phyloP scores from a whole-genome alignment of 2,888 invertebrate species.

The Dexiosoma caninum region DNA sequence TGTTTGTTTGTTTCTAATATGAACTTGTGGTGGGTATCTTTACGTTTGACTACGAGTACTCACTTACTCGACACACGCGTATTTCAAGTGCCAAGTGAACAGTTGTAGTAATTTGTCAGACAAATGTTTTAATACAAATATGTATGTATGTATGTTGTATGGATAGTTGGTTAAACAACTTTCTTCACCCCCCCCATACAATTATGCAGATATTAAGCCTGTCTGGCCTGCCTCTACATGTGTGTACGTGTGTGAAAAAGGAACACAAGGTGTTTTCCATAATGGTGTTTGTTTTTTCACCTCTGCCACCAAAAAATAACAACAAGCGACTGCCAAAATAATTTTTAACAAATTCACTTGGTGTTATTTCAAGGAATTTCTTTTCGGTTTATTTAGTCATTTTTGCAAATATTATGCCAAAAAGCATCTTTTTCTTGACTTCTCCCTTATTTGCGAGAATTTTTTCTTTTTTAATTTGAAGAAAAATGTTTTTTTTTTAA shows the following conservation, averaged over 20 bases:
- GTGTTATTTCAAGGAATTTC: slow-evolving; percentile 44
- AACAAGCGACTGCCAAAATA: slow-evolving; percentile 25
- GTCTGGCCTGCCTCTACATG: background rate
- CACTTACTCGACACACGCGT: background rate
- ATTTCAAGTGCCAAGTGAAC: slow-evolving; percentile 59
- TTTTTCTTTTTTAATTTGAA: background rate
- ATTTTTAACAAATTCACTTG: slow-evolving; percentile 37
- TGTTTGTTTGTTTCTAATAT: too few relatives aligned
- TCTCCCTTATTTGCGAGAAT: background rate
- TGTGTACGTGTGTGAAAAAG: background rate
- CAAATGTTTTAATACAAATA: slow-evolving; percentile 60
- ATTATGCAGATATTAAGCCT: too few relatives aligned
- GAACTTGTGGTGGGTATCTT: background rate
- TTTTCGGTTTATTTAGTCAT: slow-evolving; percentile 19
- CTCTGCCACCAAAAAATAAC: slow-evolving; percentile 16
- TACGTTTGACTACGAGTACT: background rate
- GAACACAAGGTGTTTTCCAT: slow-evolving; percentile 54
- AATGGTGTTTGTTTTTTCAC: slow-evolving; percentile 63
- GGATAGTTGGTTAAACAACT: background rate
- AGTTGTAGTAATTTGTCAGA: slow-evolving; percentile 63
- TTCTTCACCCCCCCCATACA: too few relatives aligned
- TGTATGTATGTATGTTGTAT: slow-evolving; percentile 30
- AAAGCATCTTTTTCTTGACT: background rate
- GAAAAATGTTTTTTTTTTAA: slow-evolving; percentile 25
- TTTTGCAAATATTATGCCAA: background rate